Evolutionary conservation across 2,113 vertebrate genomes (phyloP), one percentile per base, ranked within the genome.

Genomic region (Jacana jacana): DNA sequence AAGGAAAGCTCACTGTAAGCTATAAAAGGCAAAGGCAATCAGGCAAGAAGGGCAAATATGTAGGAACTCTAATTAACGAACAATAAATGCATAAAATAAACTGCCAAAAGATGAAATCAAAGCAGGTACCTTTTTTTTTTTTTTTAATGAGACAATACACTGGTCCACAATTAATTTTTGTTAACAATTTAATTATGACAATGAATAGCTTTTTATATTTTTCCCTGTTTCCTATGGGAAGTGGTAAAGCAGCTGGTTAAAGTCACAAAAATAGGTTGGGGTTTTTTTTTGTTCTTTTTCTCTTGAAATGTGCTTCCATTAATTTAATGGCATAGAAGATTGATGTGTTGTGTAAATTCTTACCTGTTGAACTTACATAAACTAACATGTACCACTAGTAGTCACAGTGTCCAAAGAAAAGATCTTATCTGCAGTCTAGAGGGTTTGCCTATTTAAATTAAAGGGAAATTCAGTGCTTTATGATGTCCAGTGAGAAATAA

Each of bases 21-120:
- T 96, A 90, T 93, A 95, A 97, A 96, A 97, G 91, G 91, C 88
- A 97, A 97, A 95, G 93, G 86, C 84, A 96, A 95, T 94, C 93
- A 93, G 87, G 89, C 85, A 95, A 90, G 92, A 96, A 96, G 96
- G 95, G 95, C 95, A 96, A 95, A 96, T 96, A 95, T 61, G 93
- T 89, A 94, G 65, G 86, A 96, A 96, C 86, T 89, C 95, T 95
- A 95, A 88, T 95, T 92, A 93, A 84, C 12, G 54, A 96, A 94
- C 86, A 96, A 95, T 91, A 95, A 96, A 92, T 93, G 91, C 81
- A 93, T 89, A 93, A 90, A 95, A 94, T 91, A 96, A 95, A 95
- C 81, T 91, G 80, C 77, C 81, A 88, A 76, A 81, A 93, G 88
- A 94, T 71, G 39, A 91, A 95, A 94, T 88, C 88, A 95, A 94